phyloP scores from a whole-genome alignment of 2,797 vertebrate genomes.

The Platalea minor region DNA sequence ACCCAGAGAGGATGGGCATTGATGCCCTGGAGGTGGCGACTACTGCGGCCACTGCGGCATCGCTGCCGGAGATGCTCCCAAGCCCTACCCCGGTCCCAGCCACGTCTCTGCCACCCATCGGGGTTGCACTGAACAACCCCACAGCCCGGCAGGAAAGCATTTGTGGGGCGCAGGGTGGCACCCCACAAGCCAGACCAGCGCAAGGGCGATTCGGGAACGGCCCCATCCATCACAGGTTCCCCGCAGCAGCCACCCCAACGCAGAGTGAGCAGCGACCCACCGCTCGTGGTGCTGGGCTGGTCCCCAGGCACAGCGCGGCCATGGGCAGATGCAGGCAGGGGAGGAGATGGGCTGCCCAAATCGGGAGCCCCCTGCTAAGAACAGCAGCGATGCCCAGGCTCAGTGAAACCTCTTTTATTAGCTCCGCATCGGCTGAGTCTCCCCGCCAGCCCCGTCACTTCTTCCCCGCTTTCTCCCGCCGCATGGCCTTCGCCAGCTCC shows the following conservation, averaged over 20 bases:
- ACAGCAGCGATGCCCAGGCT: neutral
- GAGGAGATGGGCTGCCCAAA: too few relatives aligned
- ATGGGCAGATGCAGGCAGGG: neutral
- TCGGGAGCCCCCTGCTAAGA: rapidly evolving
- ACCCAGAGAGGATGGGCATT: rapidly evolving
- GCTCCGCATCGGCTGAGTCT: rapidly evolving
- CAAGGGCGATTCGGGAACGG: rapidly evolving
- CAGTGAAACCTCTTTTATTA: conserved; percentile 2
- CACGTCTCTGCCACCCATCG: neutral
- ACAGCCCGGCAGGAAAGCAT: neutral
- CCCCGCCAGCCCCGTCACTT: neutral
- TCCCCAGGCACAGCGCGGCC: neutral
- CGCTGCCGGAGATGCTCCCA: neutral
- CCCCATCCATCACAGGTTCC: rapidly evolving
- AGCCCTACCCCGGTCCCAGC: neutral
- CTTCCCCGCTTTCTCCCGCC: conserved; percentile 33
- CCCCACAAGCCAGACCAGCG: neutral
- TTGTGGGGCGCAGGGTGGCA: neutral
- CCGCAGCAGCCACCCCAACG: rapidly evolving
- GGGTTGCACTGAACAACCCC: neutral
- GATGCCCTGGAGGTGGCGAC: rapidly evolving
- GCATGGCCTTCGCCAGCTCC: conserved; percentile 68
- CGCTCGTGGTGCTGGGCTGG: too few relatives aligned
- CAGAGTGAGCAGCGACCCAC: neutral
- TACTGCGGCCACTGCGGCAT: rapidly evolving